Evolutionary conservation across 2,888 invertebrate species (phyloP).

Genomic region (Sialis lutaria): DNA sequence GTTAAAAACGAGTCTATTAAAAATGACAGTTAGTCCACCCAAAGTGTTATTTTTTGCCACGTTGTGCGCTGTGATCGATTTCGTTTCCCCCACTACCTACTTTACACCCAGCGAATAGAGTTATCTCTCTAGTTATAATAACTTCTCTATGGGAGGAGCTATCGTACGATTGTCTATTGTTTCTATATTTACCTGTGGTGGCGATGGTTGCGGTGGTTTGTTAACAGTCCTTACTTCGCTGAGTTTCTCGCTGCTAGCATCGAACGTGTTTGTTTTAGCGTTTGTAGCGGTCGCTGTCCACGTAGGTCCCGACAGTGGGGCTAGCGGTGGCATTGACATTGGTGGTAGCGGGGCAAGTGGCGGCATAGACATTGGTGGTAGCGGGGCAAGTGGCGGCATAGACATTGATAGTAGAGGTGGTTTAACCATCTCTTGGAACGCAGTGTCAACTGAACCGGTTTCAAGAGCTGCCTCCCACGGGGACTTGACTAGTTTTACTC

Average conservation of each 20-base stretch:
- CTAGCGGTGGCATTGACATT: conserved; percentile 13
- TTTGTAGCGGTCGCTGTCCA: conserved; percentile 9
- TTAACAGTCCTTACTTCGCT: too few relatives aligned
- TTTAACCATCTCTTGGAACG: conserved; percentile 33
- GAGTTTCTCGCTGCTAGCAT: too few relatives aligned
- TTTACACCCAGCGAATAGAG: too few relatives aligned
- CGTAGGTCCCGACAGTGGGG: conserved; percentile 1
- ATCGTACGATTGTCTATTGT: conserved; percentile 18
- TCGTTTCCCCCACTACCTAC: too few relatives aligned
- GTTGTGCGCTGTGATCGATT: too few relatives aligned
- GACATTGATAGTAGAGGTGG: conserved; percentile 4
- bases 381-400: conserved; percentile 13
- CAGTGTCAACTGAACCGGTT: conserved; percentile 49
- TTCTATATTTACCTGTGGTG: conserved; percentile 10
- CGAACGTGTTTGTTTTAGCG: conserved; percentile 4
- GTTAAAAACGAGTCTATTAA: too few relatives aligned
- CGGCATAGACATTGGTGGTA: conserved; percentile 9
- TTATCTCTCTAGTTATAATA: too few relatives aligned
- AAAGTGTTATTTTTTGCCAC: too few relatives aligned
- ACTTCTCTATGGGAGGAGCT: too few relatives aligned
- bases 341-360: conserved; percentile 10
- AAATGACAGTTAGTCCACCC: too few relatives aligned
- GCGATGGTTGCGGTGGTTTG: conserved; percentile 8
- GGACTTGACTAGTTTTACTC: conserved; percentile 40
- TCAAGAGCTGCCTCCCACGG: conserved; percentile 58